Conservation (phyloP, 2,113 vertebrate species). For the Lagopus muta region DNA sequence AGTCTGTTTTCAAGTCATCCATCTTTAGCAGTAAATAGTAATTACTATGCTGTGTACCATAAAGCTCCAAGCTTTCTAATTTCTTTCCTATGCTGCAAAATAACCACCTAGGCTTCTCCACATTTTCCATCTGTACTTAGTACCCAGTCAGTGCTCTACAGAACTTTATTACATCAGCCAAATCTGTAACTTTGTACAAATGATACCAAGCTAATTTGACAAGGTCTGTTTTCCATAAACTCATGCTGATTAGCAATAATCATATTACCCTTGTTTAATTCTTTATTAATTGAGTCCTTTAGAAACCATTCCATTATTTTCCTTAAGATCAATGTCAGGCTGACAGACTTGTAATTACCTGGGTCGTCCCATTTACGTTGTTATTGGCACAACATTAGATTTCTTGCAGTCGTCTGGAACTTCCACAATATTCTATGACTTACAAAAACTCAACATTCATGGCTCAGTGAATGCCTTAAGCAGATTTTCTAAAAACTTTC, state of each 20-base stretch:
- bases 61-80: background rate
- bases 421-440: background rate
- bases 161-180: slow-evolving; percentile 23
- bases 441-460: background rate
- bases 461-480: slow-evolving; percentile 13
- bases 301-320: slow-evolving; percentile 64
- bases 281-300: slow-evolving; percentile 66
- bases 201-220: slow-evolving; percentile 47
- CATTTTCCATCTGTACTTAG: background rate
- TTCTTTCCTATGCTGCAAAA: background rate
- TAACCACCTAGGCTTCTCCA: background rate
- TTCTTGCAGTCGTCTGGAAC: background rate
- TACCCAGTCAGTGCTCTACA: background rate
- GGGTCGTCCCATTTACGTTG: slow-evolving; percentile 45
- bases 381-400: slow-evolving; percentile 61
- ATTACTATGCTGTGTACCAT: background rate
- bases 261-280: slow-evolving; percentile 49
- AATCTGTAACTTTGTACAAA: slow-evolving; percentile 21
- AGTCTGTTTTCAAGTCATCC: background rate
- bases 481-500: background rate
- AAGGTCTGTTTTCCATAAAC: slow-evolving; percentile 61
- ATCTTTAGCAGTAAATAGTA: background rate
- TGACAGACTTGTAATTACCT: slow-evolving; percentile 50
- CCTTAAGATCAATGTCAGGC: slow-evolving; percentile 47
- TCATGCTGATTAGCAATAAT: slow-evolving; percentile 51